These are phyloP conservation scores for Lordiphosa fenestrarum DNA, from an alignment of 2,888 invertebrate species.

Conservation along the genomic window DNA sequence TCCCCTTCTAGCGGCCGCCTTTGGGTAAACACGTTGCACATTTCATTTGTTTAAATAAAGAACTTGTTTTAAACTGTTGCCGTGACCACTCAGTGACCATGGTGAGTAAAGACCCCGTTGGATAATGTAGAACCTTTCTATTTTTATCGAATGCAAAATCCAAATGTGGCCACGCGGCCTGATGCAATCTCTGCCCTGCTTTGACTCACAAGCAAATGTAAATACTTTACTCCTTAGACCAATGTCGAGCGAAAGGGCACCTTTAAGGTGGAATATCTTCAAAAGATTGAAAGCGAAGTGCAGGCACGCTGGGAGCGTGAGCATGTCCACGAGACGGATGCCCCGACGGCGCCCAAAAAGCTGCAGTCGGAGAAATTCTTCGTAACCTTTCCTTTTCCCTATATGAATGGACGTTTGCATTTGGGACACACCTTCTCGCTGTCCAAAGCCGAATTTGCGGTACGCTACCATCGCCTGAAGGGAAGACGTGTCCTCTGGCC, in stretches of 20 bases:
- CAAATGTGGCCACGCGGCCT: constrained; percentile 36
- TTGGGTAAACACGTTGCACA: constrained; percentile 63
- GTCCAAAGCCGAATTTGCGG: constrained; percentile 98
- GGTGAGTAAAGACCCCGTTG: constrained; percentile 10
- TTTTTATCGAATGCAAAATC: neutral
- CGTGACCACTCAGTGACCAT: constrained; percentile 3
- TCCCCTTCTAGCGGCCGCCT: constrained; percentile 9
- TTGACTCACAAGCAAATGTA: constrained; percentile 1
- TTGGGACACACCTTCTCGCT: constrained; percentile 98
- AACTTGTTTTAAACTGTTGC: constrained; percentile 33
- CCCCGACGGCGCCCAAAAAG: constrained; percentile 83
- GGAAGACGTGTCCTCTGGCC: constrained; percentile 96
- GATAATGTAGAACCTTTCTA: no score
- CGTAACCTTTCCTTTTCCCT: constrained; percentile 98
- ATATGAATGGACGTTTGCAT: constrained; percentile 99
- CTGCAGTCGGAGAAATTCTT: constrained; percentile 90
- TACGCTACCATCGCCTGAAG: constrained; percentile 93
- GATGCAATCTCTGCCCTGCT: constrained; percentile 51
- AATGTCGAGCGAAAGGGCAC: constrained; percentile 91
- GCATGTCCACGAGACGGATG: constrained; percentile 91
- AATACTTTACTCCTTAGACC: constrained; percentile 52
- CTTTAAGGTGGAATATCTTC: constrained; percentile 96
- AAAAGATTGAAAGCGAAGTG: constrained; percentile 92
- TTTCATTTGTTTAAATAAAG: constrained; percentile 6
- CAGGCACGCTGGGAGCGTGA: constrained; percentile 92